These are phyloP conservation scores for Noctua comes DNA, from an alignment of 2,888 invertebrate species.

Conservation along the genomic window DNA sequence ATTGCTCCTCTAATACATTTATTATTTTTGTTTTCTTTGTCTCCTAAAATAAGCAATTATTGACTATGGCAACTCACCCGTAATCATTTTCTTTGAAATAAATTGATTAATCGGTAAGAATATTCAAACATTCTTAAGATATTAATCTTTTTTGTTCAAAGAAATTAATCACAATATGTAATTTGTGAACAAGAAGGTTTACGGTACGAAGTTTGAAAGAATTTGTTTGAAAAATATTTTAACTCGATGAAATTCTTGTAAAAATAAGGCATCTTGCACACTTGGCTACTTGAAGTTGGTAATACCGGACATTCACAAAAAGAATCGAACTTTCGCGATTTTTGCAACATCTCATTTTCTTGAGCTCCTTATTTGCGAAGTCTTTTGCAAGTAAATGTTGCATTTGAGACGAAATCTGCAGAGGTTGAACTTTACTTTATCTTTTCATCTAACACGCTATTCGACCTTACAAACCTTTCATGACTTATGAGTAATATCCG, in stretches of 20 bases:
- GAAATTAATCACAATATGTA: conserved; percentile 4
- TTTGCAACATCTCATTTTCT: conserved; percentile 10
- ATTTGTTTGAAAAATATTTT: conserved; percentile 35
- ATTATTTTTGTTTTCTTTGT: conserved; percentile 13
- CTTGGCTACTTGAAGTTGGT: conserved; percentile 33
- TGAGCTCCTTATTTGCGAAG: neutral
- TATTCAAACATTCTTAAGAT: conserved; percentile 25
- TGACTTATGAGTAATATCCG: neutral
- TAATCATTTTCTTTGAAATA: conserved; percentile 23
- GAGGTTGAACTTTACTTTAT: neutral
- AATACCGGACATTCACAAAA: neutral
- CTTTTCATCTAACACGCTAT: neutral
- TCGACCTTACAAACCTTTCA: neutral
- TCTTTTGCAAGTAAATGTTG: conserved; percentile 12
- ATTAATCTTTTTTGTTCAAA: conserved; percentile 29
- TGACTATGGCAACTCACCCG: conserved; percentile 9
- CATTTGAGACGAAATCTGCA: conserved; percentile 4
- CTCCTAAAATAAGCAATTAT: conserved; percentile 14
- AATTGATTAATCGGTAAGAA: conserved; percentile 28
- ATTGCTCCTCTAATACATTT: conserved; percentile 1
- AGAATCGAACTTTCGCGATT: neutral
- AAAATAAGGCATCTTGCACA: conserved; percentile 46
- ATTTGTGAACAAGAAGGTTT: conserved; percentile 17
- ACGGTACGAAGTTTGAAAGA: conserved; percentile 4
- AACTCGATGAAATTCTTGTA: conserved; percentile 31